Percentiles rank a stretch among this genome's conserved stretches.
phyloP scores from a whole-genome alignment of 2,797 vertebrate genomes.

The Anabacerthia variegaticeps region DNA sequence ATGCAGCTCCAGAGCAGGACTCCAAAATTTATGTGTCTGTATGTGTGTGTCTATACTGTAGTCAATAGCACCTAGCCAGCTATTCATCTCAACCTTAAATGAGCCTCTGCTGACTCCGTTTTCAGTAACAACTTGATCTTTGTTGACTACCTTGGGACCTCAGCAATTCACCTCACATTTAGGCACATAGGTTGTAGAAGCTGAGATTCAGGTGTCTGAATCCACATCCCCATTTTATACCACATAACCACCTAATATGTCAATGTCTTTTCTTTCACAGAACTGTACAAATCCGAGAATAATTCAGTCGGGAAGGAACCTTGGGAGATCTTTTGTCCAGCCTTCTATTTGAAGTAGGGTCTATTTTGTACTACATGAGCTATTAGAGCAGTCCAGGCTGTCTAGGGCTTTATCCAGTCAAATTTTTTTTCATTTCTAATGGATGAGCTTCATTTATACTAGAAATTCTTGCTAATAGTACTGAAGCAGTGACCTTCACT shows the following conservation, averaged over 20 bases:
- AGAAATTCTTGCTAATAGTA: background rate
- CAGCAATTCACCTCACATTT: background rate
- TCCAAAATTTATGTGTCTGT: background rate
- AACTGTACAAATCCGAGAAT: background rate
- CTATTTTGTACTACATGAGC: background rate
- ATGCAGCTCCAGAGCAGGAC: background rate
- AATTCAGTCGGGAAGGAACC: background rate
- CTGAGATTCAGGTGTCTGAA: background rate
- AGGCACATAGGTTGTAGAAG: background rate
- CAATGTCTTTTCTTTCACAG: background rate
- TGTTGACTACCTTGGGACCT: background rate
- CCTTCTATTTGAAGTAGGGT: background rate
- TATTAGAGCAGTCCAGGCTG: background rate
- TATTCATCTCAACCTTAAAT: background rate
- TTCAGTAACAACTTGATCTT: background rate
- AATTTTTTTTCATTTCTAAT: background rate
- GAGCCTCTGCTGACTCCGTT: background rate
- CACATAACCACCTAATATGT: background rate
- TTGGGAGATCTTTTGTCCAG: background rate
- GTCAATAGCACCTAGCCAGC: background rate
- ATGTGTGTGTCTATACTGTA: background rate
- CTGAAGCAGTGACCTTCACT: background rate
- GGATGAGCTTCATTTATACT: background rate
- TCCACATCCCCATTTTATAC: background rate
- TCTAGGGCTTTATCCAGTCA: background rate